Conservation (phyloP, 2,797 vertebrate species). For the Gobionotothen gibberifrons region DNA sequence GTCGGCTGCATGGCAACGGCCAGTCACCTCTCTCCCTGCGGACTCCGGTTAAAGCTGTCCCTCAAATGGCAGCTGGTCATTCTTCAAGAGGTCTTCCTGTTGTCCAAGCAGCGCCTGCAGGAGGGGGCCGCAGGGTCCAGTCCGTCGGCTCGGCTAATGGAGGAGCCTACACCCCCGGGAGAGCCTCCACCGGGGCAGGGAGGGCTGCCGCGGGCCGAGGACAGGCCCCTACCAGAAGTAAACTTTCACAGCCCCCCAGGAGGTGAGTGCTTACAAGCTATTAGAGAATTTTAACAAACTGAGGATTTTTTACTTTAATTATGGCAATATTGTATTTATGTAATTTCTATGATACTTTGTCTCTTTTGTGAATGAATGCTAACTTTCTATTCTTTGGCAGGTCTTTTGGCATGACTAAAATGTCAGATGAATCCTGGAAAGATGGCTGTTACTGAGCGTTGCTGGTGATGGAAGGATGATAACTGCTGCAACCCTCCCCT, state of each 20-base stretch:
- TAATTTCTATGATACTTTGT: background rate
- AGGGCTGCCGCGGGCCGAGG: slow-evolving; percentile 78
- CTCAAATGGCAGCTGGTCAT: slow-evolving; percentile 79
- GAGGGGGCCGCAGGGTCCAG: slow-evolving; percentile 81
- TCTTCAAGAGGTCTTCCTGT: slow-evolving; percentile 85
- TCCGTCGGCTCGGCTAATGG: slow-evolving; percentile 78
- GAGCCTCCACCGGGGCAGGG: slow-evolving; percentile 59
- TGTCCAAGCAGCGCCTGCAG: slow-evolving; percentile 68
- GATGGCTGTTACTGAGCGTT: slow-evolving; percentile 91
- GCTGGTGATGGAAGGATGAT: slow-evolving; percentile 58
- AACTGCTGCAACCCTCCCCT: slow-evolving; percentile 55
- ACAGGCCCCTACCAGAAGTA: slow-evolving; percentile 81
- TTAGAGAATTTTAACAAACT: background rate
- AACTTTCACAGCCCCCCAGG: slow-evolving; percentile 83
- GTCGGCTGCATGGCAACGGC: slow-evolving; percentile 84
- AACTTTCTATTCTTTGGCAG: slow-evolving; percentile 71
- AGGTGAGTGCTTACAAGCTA: slow-evolving; percentile 76
- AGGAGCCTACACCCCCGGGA: slow-evolving; percentile 71
- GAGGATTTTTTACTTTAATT: background rate
- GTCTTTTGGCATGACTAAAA: slow-evolving; percentile 86
- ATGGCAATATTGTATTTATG: background rate
- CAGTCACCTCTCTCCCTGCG: slow-evolving; percentile 86
- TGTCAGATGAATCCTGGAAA: slow-evolving; percentile 91
- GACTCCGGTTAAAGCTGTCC: slow-evolving; percentile 86
- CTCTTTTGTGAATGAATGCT: slow-evolving; percentile 13